phyloP scores from a whole-genome alignment of 92 coral and sea anemone species.

The Porites divaricata region DNA sequence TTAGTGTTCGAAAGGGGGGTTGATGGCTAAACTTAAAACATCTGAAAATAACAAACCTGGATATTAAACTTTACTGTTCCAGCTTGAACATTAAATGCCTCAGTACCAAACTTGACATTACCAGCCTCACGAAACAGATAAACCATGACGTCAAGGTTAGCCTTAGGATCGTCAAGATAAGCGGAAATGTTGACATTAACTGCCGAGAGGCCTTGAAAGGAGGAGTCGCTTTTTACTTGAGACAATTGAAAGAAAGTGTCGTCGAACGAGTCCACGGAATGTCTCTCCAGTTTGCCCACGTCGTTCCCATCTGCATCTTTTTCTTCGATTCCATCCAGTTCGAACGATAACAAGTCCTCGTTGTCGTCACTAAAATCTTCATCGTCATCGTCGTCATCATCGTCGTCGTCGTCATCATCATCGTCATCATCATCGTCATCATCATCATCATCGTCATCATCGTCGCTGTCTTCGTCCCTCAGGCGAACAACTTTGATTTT shows the following conservation, averaged over 20 bases:
- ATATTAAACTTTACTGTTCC: slow-evolving; percentile 43
- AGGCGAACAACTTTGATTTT: slow-evolving; percentile 38
- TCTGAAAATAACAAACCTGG: slow-evolving; percentile 10
- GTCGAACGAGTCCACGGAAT: slow-evolving; percentile 26
- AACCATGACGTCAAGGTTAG: slow-evolving; percentile 26
- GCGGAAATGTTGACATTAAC: slow-evolving; percentile 30
- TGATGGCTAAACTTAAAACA: neutral
- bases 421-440: neutral
- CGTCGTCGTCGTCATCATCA: neutral
- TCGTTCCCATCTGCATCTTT: slow-evolving; percentile 35
- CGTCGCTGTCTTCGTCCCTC: neutral
- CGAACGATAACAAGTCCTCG: slow-evolving; percentile 27
- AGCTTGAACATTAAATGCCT: slow-evolving; percentile 24
- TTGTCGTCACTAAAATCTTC: slow-evolving; percentile 30
- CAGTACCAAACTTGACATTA: slow-evolving; percentile 16
- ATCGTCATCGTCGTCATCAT: slow-evolving; percentile 15
- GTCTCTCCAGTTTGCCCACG: slow-evolving; percentile 3
- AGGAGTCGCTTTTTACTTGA: neutral
- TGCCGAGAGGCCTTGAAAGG: neutral
- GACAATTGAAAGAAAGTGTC: slow-evolving; percentile 7
- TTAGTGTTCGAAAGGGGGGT: no score
- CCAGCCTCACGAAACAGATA: slow-evolving; percentile 37
- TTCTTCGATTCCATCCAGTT: slow-evolving; percentile 30
- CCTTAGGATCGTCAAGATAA: neutral
- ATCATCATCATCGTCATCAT: neutral